Conservation (phyloP, 2,888 invertebrate genomes). For the Chymomyza amoena region DNA sequence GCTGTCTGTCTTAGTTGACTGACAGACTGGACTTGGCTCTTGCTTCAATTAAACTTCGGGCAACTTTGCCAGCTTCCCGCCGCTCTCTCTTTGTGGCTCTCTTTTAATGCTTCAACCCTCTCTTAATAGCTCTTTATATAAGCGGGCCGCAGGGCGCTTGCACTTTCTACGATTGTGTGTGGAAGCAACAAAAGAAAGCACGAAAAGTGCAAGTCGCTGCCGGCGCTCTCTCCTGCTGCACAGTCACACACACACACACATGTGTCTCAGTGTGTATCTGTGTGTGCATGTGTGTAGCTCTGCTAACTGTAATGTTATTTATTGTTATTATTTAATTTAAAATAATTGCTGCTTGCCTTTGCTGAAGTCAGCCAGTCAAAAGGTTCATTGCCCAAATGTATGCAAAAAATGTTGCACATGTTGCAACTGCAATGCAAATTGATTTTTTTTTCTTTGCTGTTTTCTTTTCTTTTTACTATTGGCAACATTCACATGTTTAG, state of each 20-base stretch:
- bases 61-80: neutral
- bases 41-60: neutral
- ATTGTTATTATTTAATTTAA: conserved; percentile 70
- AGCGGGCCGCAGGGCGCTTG: conserved; percentile 21
- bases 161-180: conserved; percentile 42
- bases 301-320: conserved; percentile 47
- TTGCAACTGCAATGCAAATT: conserved; percentile 17
- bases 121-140: conserved; percentile 2
- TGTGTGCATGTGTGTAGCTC: neutral
- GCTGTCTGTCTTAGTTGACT: conserved; percentile 44
- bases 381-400: conserved; percentile 61
- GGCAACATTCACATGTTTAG: conserved; percentile 11
- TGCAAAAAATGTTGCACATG: conserved; percentile 9
- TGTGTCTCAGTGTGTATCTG: neutral
- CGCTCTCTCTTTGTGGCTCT: neutral
- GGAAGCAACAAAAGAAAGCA: neutral
- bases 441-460: conserved; percentile 11
- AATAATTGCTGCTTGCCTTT: conserved; percentile 14
- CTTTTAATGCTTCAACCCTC: neutral
- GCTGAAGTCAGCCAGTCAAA: conserved; percentile 20
- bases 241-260: neutral
- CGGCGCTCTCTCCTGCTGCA: conserved; percentile 26
- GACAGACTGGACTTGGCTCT: conserved; percentile 21
- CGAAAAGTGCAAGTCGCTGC: conserved; percentile 53
- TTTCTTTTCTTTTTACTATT: conserved; percentile 14